Evolutionary conservation across 2,113 vertebrate genomes (phyloP).

Genomic region (Alaudala cheleensis): DNA sequence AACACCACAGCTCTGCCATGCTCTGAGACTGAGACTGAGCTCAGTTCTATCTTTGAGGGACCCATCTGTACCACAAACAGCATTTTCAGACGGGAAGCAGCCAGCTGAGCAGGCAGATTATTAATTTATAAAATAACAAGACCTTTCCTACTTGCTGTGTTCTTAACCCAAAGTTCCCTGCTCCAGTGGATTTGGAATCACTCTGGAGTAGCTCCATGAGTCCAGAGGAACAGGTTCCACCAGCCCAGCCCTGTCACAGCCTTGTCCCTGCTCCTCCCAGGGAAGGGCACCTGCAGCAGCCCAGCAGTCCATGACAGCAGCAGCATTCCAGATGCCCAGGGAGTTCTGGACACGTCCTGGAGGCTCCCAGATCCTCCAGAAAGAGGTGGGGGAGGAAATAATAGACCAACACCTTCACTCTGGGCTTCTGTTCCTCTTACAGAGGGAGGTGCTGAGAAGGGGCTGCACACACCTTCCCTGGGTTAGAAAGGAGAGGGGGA

Average conservation of each 20-base stretch:
- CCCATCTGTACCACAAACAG: background rate
- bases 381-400: background rate
- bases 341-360: background rate
- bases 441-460: background rate
- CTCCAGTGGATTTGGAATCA: background rate
- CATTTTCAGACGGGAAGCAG: background rate
- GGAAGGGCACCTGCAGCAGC: background rate
- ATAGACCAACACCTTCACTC: background rate
- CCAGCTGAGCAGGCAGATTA: background rate
- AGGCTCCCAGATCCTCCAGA: background rate
- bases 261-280: background rate
- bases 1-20: fast-evolving
- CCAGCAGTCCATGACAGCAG: fast-evolving
- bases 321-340: fast-evolving
- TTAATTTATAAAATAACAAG: background rate
- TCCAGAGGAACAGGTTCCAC: background rate
- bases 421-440: background rate
- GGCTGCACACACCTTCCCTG: background rate
- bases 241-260: background rate
- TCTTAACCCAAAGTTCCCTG: background rate
- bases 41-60: background rate
- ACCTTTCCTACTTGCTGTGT: background rate
- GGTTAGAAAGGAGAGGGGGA: background rate
- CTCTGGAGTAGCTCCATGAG: background rate
- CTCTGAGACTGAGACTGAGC: background rate